Evolutionary conservation across 2,888 invertebrate species (phyloP).

Genomic region (Eristalis intricaria): DNA sequence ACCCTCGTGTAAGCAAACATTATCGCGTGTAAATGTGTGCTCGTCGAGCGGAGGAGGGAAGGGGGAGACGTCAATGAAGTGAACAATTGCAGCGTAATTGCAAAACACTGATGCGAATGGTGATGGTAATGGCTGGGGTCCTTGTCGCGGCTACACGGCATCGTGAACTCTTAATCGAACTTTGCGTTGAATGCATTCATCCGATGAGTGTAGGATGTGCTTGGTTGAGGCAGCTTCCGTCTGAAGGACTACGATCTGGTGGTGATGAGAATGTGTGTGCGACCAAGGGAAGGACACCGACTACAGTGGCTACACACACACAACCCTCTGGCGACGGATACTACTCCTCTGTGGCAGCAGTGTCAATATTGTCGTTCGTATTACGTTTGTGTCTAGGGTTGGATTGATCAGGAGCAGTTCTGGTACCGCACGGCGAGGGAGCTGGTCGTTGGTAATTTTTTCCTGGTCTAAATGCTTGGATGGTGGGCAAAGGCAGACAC

Average conservation of each 20-base stretch:
- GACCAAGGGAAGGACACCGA: not conserved
- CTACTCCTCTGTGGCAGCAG: constrained; percentile 1
- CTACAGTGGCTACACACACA: not conserved
- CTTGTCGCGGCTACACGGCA: not conserved
- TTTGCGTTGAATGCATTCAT: constrained; percentile 12
- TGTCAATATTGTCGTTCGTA: constrained; percentile 40
- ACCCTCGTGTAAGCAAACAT: constrained; percentile 8
- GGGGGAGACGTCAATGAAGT: constrained; percentile 14
- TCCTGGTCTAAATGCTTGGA: not conserved
- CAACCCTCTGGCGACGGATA: constrained; percentile 2
- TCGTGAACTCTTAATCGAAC: constrained; percentile 24
- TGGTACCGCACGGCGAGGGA: not conserved
- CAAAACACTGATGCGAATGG: constrained; percentile 30
- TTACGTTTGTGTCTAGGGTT: constrained; percentile 38
- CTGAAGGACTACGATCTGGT: constrained; percentile 3
- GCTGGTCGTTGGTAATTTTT: not conserved
- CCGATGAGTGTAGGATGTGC: not conserved
- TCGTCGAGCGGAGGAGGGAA: not conserved
- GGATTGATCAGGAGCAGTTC: constrained; percentile 18
- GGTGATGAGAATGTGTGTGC: not conserved
- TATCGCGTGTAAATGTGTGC: not conserved
- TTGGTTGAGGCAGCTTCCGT: constrained; percentile 1
- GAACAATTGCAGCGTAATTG: constrained; percentile 53
- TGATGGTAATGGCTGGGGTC: constrained; percentile 16
- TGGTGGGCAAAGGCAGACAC: not conserved